Percentiles rank a stretch among this genome's conserved stretches.
Evolutionary conservation across 1,140 invertebrate species (phyloP).

Genomic region (Micrasema minimum): DNA sequence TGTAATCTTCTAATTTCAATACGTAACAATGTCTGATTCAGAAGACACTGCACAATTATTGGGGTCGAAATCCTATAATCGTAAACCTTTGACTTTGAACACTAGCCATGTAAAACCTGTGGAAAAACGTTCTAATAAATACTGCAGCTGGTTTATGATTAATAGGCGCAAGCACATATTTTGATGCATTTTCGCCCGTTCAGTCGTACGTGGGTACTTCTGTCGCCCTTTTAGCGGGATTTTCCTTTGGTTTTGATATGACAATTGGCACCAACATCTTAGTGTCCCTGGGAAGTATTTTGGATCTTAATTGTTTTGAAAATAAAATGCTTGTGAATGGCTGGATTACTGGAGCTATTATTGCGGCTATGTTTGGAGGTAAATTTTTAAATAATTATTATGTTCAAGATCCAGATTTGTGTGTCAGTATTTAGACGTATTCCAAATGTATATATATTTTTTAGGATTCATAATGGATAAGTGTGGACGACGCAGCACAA

Average conservation of each 20-base stretch:
- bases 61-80: slow-evolving; percentile 29
- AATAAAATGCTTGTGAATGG: slow-evolving; percentile 36
- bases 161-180: slow-evolving; percentile 31
- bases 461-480: slow-evolving; percentile 35
- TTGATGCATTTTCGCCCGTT: slow-evolving; percentile 18
- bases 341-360: slow-evolving; percentile 30
- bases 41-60: slow-evolving; percentile 39
- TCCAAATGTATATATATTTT: too few relatives aligned
- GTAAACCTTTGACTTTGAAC: slow-evolving; percentile 24
- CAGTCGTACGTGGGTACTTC: slow-evolving; percentile 23
- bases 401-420: too few relatives aligned
- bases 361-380: slow-evolving; percentile 30
- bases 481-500: slow-evolving; percentile 26
- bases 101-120: slow-evolving; percentile 22
- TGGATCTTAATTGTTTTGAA: slow-evolving; percentile 39
- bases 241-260: slow-evolving; percentile 40
- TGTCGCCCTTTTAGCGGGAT: slow-evolving; percentile 10
- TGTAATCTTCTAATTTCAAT: too few relatives aligned
- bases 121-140: neutral
- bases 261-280: slow-evolving; percentile 37
- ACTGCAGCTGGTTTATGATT: slow-evolving; percentile 4
- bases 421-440: too few relatives aligned
- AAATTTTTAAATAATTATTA: slow-evolving; percentile 1
- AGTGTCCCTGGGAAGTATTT: slow-evolving; percentile 34
- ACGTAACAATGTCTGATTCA: slow-evolving; percentile 35